Percentiles rank a stretch among this genome's conserved stretches.
These are phyloP conservation scores for Drosophila ironensis DNA, from an alignment of 1,140 invertebrate species.

Conservation along the genomic window DNA sequence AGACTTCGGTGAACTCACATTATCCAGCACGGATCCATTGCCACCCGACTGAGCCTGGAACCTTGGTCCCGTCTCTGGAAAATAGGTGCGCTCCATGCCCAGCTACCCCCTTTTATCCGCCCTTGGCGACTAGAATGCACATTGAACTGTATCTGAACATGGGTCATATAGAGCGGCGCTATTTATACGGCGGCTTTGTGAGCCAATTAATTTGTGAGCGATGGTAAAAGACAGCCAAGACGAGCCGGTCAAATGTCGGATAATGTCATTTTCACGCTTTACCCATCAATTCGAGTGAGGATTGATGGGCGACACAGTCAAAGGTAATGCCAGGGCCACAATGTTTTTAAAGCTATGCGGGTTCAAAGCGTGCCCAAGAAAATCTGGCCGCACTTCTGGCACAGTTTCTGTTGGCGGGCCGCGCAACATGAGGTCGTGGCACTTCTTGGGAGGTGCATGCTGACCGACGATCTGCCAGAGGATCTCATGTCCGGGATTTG, in stretches of 20 bases:
- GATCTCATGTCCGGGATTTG: background rate
- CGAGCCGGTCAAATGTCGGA: constrained; percentile 28
- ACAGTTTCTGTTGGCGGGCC: constrained; percentile 39
- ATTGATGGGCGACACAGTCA: background rate
- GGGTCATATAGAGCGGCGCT: background rate
- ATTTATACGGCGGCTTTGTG: constrained; percentile 44
- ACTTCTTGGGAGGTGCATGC: background rate
- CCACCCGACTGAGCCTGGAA: constrained; percentile 47
- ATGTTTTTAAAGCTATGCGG: background rate
- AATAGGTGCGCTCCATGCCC: constrained; percentile 56
- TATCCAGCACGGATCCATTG: constrained; percentile 67
- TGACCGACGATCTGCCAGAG: background rate
- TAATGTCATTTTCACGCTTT: constrained; percentile 26
- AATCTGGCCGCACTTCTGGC: constrained; percentile 48
- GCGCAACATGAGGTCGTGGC: too few species aligned
- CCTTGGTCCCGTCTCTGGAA: constrained; percentile 45
- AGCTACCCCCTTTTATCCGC: constrained; percentile 20
- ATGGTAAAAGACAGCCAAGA: constrained; percentile 1
- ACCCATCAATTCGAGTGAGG: background rate
- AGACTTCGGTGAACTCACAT: constrained; percentile 50
- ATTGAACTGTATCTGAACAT: constrained; percentile 31
- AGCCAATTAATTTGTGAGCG: constrained; percentile 63
- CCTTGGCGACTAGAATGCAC: constrained; percentile 4
- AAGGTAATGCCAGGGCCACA: background rate
- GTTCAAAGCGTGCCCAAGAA: constrained; percentile 36